Conservation (phyloP, 2,113 vertebrate genomes). For the Cryptomyrus ogoouensis region DNA sequence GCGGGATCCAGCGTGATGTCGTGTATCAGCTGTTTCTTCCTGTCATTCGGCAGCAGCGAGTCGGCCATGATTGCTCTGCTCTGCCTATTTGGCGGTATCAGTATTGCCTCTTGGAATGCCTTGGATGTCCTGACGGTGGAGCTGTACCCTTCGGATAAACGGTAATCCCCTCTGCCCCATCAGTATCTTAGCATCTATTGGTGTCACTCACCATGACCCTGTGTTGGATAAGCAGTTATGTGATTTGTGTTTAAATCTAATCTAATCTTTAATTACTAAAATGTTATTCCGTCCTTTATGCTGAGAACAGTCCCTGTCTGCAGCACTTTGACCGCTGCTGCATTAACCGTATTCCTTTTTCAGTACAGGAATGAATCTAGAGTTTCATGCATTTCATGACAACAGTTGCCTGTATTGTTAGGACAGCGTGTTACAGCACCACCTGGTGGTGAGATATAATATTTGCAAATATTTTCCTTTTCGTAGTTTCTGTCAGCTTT, state of each 20-base stretch:
- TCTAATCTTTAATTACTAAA: neutral
- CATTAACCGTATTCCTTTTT: neutral
- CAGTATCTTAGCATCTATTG: neutral
- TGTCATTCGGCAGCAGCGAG: slow-evolving; percentile 94
- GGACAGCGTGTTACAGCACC: slow-evolving; percentile 27
- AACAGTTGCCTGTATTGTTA: neutral
- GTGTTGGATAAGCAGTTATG: neutral
- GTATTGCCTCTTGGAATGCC: slow-evolving; percentile 94
- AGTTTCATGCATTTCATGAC: neutral
- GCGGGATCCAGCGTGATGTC: slow-evolving; percentile 96
- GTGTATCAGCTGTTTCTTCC: slow-evolving; percentile 95
- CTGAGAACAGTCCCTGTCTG: neutral
- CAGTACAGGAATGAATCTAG: no score
- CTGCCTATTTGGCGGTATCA: slow-evolving; percentile 92
- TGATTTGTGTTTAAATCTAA: neutral
- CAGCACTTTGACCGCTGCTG: neutral
- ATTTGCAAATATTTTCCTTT: neutral
- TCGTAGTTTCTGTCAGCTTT: neutral
- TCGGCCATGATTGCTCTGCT: slow-evolving; percentile 96
- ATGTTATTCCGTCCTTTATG: neutral
- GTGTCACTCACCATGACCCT: neutral
- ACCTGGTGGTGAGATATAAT: slow-evolving; percentile 32
- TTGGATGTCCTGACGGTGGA: slow-evolving; percentile 93
- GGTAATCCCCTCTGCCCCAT: slow-evolving; percentile 55
- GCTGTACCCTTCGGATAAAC: slow-evolving; percentile 92